A percentile compares a stretch with the other conserved stretches of the same genome.
These are phyloP conservation scores for Drosophila conformis DNA, from an alignment of 2,888 invertebrate genomes.

Conservation along the genomic window DNA sequence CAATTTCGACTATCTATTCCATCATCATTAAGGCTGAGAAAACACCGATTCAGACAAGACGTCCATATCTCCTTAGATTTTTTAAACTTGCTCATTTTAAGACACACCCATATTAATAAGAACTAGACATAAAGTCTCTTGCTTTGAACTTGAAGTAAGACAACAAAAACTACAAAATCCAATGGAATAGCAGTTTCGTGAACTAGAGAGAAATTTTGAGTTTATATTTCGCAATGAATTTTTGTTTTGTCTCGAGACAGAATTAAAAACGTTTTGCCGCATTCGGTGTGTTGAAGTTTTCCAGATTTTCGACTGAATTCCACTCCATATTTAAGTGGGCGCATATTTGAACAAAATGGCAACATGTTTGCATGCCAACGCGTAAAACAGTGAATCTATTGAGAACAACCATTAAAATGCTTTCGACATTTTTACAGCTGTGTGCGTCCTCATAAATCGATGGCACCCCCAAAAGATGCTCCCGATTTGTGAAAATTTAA, in stretches of 20 bases:
- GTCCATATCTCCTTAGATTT: not conserved
- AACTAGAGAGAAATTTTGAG: not conserved
- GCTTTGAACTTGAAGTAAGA: not conserved
- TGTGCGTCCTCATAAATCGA: slow-evolving; percentile 42
- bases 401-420: slow-evolving; percentile 33
- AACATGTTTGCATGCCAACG: slow-evolving; percentile 12
- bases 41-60: too few relatives aligned
- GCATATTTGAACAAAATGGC: slow-evolving; percentile 36
- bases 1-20: not conserved
- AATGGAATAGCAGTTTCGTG: not conserved
- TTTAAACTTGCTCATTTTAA: not conserved
- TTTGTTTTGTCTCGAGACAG: not conserved
- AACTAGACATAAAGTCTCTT: not conserved
- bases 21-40: not conserved
- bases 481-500: slow-evolving; percentile 33
- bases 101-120: not conserved
- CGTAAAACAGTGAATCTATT: slow-evolving; percentile 21
- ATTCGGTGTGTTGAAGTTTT: too few relatives aligned
- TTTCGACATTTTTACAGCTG: slow-evolving; percentile 37
- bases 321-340: slow-evolving; percentile 24
- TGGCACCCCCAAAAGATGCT: slow-evolving; percentile 35
- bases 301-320: not conserved
- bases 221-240: not conserved
- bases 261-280: not conserved
- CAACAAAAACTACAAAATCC: not conserved